These are phyloP conservation scores for Brienomyrus longianalis DNA, from an alignment of 2,113 vertebrate species.

Conservation along the genomic window DNA sequence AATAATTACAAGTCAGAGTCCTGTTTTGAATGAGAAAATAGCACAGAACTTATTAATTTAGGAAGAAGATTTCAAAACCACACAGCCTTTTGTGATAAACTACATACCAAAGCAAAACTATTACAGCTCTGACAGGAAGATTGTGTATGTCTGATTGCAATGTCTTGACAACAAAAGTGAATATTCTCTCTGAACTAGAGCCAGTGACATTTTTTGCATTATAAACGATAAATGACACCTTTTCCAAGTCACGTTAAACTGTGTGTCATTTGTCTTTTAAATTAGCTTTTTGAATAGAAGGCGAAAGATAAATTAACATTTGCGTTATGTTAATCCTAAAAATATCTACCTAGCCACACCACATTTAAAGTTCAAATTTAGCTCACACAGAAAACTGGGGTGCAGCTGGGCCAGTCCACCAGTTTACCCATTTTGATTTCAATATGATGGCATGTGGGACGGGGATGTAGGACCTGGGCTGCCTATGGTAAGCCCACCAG, in stretches of 20 bases:
- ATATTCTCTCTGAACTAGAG: slow-evolving; percentile 27
- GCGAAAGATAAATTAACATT: background rate
- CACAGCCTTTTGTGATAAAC: background rate
- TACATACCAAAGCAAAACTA: slow-evolving; percentile 29
- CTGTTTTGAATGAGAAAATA: background rate
- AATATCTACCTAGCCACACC: background rate
- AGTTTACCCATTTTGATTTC: background rate
- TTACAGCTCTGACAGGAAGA: slow-evolving; percentile 30
- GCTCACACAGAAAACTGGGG: background rate
- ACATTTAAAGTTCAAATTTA: background rate
- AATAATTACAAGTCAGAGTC: background rate
- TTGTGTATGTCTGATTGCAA: slow-evolving; percentile 27
- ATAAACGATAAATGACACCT: slow-evolving; percentile 3
- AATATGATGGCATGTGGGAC: background rate
- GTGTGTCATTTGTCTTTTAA: background rate
- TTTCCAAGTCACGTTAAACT: background rate
- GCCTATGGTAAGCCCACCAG: background rate
- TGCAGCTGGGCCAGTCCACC: background rate
- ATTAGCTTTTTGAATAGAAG: background rate
- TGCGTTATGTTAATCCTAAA: background rate
- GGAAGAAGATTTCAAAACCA: background rate
- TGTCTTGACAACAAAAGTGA: slow-evolving; percentile 29
- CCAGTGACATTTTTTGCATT: slow-evolving; percentile 20
- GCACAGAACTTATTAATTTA: background rate
- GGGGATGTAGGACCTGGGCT: background rate